phyloP scores from a whole-genome alignment of 2,797 vertebrate species.

The Phaenicophaeus curvirostris region DNA sequence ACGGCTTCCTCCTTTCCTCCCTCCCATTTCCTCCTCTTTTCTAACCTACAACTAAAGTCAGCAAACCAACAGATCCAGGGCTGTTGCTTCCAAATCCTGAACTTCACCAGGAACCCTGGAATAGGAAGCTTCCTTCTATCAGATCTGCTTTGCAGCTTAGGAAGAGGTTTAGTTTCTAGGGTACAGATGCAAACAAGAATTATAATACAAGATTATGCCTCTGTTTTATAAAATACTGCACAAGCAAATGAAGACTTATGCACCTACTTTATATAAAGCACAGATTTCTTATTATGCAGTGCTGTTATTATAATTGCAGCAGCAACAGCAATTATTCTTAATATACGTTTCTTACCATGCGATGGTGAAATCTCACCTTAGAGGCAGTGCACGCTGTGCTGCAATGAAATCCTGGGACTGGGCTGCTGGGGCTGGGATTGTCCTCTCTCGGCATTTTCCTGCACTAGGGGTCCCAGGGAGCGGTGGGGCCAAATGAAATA shows the following conservation, averaged over 20 bases:
- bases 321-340: not conserved
- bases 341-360: not conserved
- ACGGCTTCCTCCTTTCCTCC: not conserved
- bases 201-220: not conserved
- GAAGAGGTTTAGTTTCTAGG: not conserved
- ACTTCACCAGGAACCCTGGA: not conserved
- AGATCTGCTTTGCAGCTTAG: not conserved
- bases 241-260: not conserved
- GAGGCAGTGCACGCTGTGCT: not conserved
- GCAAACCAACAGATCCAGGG: not conserved
- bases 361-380: too few species aligned
- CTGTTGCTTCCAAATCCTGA: not conserved
- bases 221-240: not conserved
- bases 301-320: not conserved
- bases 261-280: not conserved
- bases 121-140: not conserved
- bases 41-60: not conserved
- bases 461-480: too few species aligned
- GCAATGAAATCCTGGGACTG: rapidly evolving
- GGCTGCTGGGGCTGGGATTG: not conserved
- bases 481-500: rapidly evolving
- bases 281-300: not conserved
- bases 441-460: not conserved
- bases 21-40: not conserved
- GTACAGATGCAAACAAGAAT: not conserved